Percentiles rank a stretch among this genome's conserved stretches.
These are phyloP conservation scores for Dorcus hopei DNA, from an alignment of 2,888 invertebrate species.

Conservation along the genomic window DNA sequence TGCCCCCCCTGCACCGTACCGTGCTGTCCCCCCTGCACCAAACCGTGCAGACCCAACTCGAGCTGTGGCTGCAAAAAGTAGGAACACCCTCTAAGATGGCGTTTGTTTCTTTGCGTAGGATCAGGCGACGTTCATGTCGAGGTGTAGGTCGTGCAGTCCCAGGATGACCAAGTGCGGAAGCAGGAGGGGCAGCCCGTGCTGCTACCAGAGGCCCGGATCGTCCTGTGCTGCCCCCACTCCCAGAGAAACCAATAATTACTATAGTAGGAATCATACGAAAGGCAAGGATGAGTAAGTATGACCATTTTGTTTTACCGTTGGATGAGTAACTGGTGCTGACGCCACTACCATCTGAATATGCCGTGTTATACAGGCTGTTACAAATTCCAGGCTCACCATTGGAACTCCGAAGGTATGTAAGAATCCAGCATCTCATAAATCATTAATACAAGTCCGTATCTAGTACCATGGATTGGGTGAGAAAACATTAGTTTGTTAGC, in stretches of 20 bases:
- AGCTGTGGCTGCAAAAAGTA: background rate
- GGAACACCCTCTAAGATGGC: background rate
- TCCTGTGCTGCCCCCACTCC: slow-evolving; percentile 32
- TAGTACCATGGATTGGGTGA: too few species aligned
- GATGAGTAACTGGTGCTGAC: background rate
- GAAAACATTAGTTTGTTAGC: too few species aligned
- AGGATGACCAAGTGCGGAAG: background rate
- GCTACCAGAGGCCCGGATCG: slow-evolving; percentile 12
- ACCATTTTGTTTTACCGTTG: background rate
- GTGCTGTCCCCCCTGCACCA: slow-evolving; percentile 3
- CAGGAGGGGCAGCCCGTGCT: slow-evolving; percentile 12
- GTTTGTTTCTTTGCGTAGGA: background rate
- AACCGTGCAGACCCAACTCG: slow-evolving; percentile 4
- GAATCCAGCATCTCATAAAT: too few species aligned
- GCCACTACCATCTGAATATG: background rate
- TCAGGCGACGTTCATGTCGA: slow-evolving; percentile 5
- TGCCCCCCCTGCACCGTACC: slow-evolving; percentile 1
- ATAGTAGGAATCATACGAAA: slow-evolving; percentile 36
- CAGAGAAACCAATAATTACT: slow-evolving; percentile 42
- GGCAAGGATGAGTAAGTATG: slow-evolving; percentile 13
- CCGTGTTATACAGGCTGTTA: background rate
- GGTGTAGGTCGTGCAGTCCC: slow-evolving; percentile 18
- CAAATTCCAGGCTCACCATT: too few species aligned
- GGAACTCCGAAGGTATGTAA: too few species aligned
- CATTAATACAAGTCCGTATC: too few species aligned